Conservation (phyloP, 2,113 vertebrate species). For the Carassius carassius region DNA sequence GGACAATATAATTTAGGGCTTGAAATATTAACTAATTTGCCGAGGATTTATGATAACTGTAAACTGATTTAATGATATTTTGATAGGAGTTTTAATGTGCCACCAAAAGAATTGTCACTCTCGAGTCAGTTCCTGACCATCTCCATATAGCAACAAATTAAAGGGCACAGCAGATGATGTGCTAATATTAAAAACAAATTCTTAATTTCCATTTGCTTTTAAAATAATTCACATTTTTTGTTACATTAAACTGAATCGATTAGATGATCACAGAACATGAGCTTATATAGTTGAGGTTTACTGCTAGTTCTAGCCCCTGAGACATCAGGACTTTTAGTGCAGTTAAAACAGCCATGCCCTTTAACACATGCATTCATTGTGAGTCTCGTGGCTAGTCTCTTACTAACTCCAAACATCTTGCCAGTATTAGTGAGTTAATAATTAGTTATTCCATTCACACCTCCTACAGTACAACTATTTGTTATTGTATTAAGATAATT, state of each 20-base stretch:
- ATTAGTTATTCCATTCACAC: constrained; percentile 67
- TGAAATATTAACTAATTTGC: neutral
- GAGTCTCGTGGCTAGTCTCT: constrained; percentile 67
- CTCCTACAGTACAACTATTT: constrained; percentile 57
- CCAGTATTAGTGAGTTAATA: constrained; percentile 66
- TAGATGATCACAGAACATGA: constrained; percentile 26
- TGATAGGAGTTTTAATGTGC: constrained; percentile 25
- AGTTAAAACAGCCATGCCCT: constrained; percentile 70
- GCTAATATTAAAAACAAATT: constrained; percentile 14
- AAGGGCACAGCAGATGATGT: constrained; percentile 66
- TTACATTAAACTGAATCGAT: constrained; percentile 6
- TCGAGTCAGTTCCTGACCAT: constrained; percentile 57
- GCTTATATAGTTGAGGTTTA: neutral
- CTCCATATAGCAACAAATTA: constrained; percentile 62
- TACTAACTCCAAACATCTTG: constrained; percentile 64
- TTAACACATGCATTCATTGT: constrained; percentile 76
- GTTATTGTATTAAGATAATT: constrained; percentile 64
- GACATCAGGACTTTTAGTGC: neutral
- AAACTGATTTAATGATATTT: neutral
- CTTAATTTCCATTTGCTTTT: neutral
- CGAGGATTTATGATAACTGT: neutral
- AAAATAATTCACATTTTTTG: neutral
- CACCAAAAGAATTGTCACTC: constrained; percentile 56
- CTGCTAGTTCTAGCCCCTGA: neutral
- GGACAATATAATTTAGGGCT: neutral